phyloP scores from a whole-genome alignment of 1,140 invertebrate genomes.

The Stegodyphus dumicola region DNA sequence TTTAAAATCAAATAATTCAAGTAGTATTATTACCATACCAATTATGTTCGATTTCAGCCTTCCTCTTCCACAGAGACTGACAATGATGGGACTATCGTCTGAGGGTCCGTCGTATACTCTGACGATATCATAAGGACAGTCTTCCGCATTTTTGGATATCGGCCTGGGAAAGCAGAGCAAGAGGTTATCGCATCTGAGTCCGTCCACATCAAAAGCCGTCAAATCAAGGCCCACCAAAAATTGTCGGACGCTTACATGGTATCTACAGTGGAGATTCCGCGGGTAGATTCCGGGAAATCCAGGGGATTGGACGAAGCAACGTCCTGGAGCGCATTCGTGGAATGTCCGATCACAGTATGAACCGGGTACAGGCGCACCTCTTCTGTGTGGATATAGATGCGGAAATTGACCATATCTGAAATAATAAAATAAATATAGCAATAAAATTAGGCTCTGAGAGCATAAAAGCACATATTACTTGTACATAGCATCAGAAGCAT shows the following conservation, averaged over 20 bases:
- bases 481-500: no score
- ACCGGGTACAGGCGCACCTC: slow-evolving; percentile 81
- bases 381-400: slow-evolving; percentile 87
- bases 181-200: slow-evolving; percentile 91
- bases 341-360: slow-evolving; percentile 86
- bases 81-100: slow-evolving; percentile 85
- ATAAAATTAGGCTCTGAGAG: no score
- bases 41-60: slow-evolving; percentile 95
- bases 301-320: slow-evolving; percentile 91
- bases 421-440: not conserved
- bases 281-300: slow-evolving; percentile 93
- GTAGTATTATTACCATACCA: slow-evolving; percentile 65
- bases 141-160: slow-evolving; percentile 74
- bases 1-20: no score
- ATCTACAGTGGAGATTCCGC: slow-evolving; percentile 83
- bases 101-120: slow-evolving; percentile 90
- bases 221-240: slow-evolving; percentile 63
- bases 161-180: slow-evolving; percentile 94
- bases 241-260: slow-evolving; percentile 62
- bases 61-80: slow-evolving; percentile 92
- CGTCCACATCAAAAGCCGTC: slow-evolving; percentile 84
- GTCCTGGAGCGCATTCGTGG: slow-evolving; percentile 81
- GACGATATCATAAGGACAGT: slow-evolving; percentile 91
- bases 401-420: slow-evolving; percentile 85
- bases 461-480: no score